These are phyloP conservation scores for Melolontha melolontha DNA, from an alignment of 2,888 invertebrate genomes.

Conservation along the genomic window DNA sequence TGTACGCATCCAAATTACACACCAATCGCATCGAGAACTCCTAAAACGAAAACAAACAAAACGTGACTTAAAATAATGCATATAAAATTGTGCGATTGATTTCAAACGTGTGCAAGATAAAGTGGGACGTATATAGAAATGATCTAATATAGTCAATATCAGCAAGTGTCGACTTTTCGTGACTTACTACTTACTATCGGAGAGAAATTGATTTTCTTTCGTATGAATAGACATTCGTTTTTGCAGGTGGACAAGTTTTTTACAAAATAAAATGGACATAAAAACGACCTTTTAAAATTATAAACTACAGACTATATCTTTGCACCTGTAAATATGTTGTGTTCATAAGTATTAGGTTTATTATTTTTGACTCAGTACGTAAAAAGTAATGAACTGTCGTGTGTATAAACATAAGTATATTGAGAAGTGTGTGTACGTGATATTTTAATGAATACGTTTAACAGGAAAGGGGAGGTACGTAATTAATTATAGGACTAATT, in stretches of 20 bases:
- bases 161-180: slow-evolving; percentile 38
- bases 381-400: slow-evolving; percentile 40
- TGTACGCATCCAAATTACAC: not conserved
- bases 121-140: slow-evolving; percentile 53
- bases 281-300: too few species aligned
- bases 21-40: slow-evolving; percentile 10
- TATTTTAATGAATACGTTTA: slow-evolving; percentile 31
- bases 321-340: slow-evolving; percentile 5
- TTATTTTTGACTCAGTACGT: slow-evolving; percentile 34
- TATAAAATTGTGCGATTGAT: slow-evolving; percentile 32
- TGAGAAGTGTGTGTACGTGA: slow-evolving; percentile 42
- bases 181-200: slow-evolving; percentile 34
- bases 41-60: slow-evolving; percentile 34
- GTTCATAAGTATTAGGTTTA: slow-evolving; percentile 25
- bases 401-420: slow-evolving; percentile 21
- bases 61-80: slow-evolving; percentile 37
- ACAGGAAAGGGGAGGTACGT: slow-evolving; percentile 15
- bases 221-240: not conserved
- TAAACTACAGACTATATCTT: not conserved
- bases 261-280: too few species aligned
- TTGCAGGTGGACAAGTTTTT: too few species aligned
- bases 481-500: slow-evolving; percentile 13
- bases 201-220: slow-evolving; percentile 27
- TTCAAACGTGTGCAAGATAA: slow-evolving; percentile 48
- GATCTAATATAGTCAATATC: slow-evolving; percentile 56